Evolutionary conservation across 2,888 invertebrate genomes (phyloP).

Genomic region (Pseudococcus viburni): DNA sequence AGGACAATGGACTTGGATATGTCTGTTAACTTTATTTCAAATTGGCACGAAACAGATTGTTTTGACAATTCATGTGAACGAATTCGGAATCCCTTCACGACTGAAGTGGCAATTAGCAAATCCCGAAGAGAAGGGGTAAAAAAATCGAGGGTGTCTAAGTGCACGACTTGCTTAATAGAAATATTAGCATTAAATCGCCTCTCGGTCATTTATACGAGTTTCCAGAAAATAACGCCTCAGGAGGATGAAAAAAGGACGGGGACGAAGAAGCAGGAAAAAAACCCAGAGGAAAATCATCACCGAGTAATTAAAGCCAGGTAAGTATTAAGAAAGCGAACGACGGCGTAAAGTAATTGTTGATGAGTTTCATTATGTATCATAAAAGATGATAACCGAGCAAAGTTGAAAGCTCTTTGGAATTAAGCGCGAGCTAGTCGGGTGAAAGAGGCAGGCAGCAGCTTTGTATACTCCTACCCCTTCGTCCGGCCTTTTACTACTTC

Average conservation of each 20-base stretch:
- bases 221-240: no score
- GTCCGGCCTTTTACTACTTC: neutral
- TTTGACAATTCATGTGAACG: no score
- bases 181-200: neutral
- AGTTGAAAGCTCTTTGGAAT: slow-evolving; percentile 57
- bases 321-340: neutral
- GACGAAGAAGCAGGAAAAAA: neutral
- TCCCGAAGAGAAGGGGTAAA: no score
- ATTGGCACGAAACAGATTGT: no score
- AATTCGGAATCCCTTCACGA: no score
- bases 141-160: no score
- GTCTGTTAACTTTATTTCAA: no score
- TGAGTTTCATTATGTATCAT: slow-evolving; percentile 56
- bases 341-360: slow-evolving; percentile 52
- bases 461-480: neutral
- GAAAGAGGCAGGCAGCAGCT: neutral
- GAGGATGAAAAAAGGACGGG: neutral
- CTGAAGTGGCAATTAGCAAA: no score
- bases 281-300: neutral
- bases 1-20: no score
- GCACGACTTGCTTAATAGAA: neutral
- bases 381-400: slow-evolving; percentile 49
- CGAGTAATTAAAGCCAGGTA: neutral
- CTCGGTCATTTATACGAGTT: neutral
- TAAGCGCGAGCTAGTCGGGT: neutral